Conservation (phyloP, 64 coral and sea anemone genomes). For the Stylophora pistillata region DNA sequence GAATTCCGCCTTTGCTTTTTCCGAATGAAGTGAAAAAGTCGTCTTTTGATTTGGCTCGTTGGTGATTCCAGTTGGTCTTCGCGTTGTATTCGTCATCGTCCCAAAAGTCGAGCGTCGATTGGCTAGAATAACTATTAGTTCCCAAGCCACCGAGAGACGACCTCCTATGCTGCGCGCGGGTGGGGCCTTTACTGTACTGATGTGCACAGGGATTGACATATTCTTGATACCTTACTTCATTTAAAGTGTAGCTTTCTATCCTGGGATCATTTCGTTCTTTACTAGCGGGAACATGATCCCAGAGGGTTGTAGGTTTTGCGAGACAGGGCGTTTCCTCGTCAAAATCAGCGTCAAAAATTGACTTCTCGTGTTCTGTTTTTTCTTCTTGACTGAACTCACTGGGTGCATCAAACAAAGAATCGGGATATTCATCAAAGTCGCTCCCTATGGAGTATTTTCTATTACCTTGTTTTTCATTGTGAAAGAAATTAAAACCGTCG, state of each 20-base stretch:
- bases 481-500: not conserved
- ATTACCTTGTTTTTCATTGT: not conserved
- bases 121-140: slow-evolving; percentile 3
- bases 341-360: slow-evolving; percentile 39
- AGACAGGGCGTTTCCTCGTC: not conserved
- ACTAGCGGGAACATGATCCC: not conserved
- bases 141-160: not conserved
- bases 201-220: slow-evolving; percentile 26
- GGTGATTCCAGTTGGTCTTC: not conserved
- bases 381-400: slow-evolving; percentile 4
- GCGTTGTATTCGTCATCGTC: not conserved
- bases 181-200: slow-evolving; percentile 40
- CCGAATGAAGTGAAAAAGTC: slow-evolving; percentile 3
- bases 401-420: slow-evolving; percentile 1
- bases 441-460: slow-evolving; percentile 7
- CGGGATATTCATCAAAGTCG: slow-evolving; percentile 28
- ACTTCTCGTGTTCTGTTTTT: slow-evolving; percentile 14
- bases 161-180: not conserved
- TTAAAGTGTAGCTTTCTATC: not conserved
- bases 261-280: not conserved
- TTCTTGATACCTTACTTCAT: slow-evolving; percentile 14
- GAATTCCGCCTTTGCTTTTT: not conserved
- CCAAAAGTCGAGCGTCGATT: slow-evolving; percentile 33
- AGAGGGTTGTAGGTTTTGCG: not conserved
- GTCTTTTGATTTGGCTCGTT: not conserved